phyloP scores from a whole-genome alignment of 2,888 invertebrate species.

The Lysandra coridon region DNA sequence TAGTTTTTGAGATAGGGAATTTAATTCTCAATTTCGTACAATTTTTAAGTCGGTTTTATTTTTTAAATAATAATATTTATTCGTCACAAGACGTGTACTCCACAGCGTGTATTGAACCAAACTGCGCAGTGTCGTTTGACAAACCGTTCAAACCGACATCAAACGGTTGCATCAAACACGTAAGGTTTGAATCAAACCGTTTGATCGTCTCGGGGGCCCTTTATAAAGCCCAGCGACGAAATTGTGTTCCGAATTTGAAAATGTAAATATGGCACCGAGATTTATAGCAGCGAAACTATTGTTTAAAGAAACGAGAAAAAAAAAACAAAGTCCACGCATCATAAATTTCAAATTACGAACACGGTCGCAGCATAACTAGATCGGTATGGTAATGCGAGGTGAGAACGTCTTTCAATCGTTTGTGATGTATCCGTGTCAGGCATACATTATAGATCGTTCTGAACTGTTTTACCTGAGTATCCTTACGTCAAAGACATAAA shows the following conservation, averaged over 20 bases:
- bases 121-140: no score
- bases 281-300: not conserved
- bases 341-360: constrained; percentile 10
- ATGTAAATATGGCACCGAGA: not conserved
- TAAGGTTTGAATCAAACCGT: no score
- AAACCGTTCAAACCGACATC: no score
- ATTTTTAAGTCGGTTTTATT: no score
- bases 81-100: no score
- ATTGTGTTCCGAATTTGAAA: constrained; percentile 7
- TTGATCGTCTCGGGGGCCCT: no score
- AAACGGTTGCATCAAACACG: no score
- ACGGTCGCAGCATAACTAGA: constrained; percentile 13
- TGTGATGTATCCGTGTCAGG: constrained; percentile 4
- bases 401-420: constrained; percentile 14
- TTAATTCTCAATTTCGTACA: no score
- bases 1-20: no score
- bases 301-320: not conserved
- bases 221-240: not conserved
- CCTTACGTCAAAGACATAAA: not conserved
- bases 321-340: not conserved
- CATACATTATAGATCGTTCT: not conserved
- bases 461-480: not conserved
- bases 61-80: no score
- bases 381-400: not conserved
- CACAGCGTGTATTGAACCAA: no score